Percentiles rank a stretch among this genome's conserved stretches.
Conservation (phyloP, 1,140 invertebrate species). For the Orussus abietinus region DNA sequence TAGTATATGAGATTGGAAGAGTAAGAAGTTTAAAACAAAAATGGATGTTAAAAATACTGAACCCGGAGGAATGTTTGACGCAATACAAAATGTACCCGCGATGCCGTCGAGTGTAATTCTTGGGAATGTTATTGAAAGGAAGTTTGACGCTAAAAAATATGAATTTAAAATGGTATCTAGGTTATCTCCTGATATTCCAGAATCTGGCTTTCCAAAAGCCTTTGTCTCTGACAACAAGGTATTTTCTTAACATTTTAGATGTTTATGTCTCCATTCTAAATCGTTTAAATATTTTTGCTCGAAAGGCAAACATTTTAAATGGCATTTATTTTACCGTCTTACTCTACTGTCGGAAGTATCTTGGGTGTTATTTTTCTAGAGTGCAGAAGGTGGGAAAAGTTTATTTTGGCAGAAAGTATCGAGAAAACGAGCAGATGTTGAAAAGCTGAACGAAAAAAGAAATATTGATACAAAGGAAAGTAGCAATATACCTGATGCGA, state of each 20-base stretch:
- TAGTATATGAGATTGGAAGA: no score
- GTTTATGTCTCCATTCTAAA: constrained; percentile 8
- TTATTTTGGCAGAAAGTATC: constrained; percentile 30
- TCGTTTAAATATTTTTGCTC: constrained; percentile 1
- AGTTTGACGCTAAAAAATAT: constrained; percentile 29
- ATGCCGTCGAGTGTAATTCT: constrained; percentile 51
- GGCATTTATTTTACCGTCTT: constrained; percentile 4
- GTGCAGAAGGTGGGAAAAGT: constrained; percentile 20
- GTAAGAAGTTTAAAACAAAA: no score
- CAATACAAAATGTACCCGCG: constrained; percentile 51
- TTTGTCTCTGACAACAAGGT: constrained; percentile 21
- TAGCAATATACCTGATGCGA: constrained; percentile 17
- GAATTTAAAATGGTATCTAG: constrained; percentile 20
- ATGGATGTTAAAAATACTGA: no score
- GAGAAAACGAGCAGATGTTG: constrained; percentile 3
- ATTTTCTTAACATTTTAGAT: not conserved
- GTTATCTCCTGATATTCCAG: not conserved
- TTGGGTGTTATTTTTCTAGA: constrained; percentile 16
- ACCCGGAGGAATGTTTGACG: constrained; percentile 44
- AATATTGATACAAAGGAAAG: not conserved
- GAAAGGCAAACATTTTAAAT: constrained; percentile 1
- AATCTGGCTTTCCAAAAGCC: constrained; percentile 36
- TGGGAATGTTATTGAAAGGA: constrained; percentile 61
- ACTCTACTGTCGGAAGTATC: constrained; percentile 7
- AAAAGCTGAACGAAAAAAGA: constrained; percentile 3